Percentiles rank a stretch among this genome's conserved stretches.
Evolutionary conservation across 2,797 vertebrate species (phyloP).

Genomic region (Syngnathus acus): DNA sequence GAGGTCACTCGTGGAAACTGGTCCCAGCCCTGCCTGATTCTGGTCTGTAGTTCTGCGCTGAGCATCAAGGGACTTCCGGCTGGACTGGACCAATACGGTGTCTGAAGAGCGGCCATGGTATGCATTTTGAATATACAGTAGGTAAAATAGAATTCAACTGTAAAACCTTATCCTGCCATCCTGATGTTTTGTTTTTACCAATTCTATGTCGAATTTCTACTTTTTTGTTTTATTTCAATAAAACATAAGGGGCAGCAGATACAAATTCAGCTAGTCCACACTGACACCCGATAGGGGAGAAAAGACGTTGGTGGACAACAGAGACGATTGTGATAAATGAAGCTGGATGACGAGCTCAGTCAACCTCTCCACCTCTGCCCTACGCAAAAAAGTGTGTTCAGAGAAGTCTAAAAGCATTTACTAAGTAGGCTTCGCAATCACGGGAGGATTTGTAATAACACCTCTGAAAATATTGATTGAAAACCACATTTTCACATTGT

Average conservation of each 20-base stretch:
- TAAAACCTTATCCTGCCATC: not conserved
- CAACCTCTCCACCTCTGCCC: conserved; percentile 7
- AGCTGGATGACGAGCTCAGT: conserved; percentile 17
- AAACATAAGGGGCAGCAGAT: conserved; percentile 46
- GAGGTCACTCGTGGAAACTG: conserved; percentile 72
- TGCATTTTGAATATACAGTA: not conserved
- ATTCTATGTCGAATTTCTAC: not conserved
- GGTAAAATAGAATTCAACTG: not conserved
- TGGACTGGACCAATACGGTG: conserved; percentile 63
- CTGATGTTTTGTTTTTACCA: not conserved
- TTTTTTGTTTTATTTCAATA: conserved; percentile 21
- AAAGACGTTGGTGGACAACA: conserved; percentile 33
- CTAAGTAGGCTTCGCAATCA: too few relatives aligned
- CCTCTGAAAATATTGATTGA: too few relatives aligned
- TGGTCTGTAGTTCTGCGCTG: conserved; percentile 55
- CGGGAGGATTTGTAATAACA: too few relatives aligned
- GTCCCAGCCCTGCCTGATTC: conserved; percentile 52
- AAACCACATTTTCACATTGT: not conserved
- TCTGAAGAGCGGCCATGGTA: conserved; percentile 39
- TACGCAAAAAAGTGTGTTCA: too few relatives aligned
- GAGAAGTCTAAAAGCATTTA: conserved; percentile 5
- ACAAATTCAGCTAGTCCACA: conserved; percentile 15
- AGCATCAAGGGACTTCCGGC: conserved; percentile 70
- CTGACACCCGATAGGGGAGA: not conserved
- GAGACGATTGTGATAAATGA: conserved; percentile 40